These are phyloP conservation scores for Magallana nippona DNA, from an alignment of 2,888 invertebrate genomes.

Conservation along the genomic window DNA sequence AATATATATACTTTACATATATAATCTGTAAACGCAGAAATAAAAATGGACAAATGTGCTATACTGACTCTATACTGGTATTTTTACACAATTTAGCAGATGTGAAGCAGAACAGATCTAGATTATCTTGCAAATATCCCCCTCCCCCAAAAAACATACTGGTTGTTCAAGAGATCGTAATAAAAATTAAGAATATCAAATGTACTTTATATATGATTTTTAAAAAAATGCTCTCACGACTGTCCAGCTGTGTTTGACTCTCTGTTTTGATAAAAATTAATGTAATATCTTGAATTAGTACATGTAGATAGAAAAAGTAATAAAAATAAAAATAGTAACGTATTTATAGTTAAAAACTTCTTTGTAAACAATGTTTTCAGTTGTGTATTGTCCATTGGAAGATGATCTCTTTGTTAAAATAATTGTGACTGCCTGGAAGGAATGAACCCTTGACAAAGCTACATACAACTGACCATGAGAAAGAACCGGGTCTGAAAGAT, in stretches of 20 bases:
- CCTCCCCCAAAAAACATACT: not conserved
- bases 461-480: too few relatives aligned
- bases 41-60: not conserved
- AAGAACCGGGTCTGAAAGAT: too few relatives aligned
- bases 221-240: not conserved
- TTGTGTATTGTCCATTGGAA: not conserved
- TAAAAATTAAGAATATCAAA: not conserved
- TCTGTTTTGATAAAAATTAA: conserved; percentile 7
- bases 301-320: not conserved
- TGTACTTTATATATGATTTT: not conserved
- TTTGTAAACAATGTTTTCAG: conserved; percentile 14
- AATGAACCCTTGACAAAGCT: too few relatives aligned
- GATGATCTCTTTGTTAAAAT: too few relatives aligned
- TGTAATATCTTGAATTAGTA: not conserved
- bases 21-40: not conserved
- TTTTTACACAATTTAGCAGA: not conserved
- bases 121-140: not conserved
- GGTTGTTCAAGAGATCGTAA: not conserved
- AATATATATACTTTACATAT: not conserved
- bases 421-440: too few relatives aligned
- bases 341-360: not conserved
- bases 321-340: not conserved
- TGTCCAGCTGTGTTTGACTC: not conserved
- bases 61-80: not conserved
- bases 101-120: not conserved